These are phyloP conservation scores for Euphydryas editha DNA, from an alignment of 2,888 invertebrate species.

Conservation along the genomic window DNA sequence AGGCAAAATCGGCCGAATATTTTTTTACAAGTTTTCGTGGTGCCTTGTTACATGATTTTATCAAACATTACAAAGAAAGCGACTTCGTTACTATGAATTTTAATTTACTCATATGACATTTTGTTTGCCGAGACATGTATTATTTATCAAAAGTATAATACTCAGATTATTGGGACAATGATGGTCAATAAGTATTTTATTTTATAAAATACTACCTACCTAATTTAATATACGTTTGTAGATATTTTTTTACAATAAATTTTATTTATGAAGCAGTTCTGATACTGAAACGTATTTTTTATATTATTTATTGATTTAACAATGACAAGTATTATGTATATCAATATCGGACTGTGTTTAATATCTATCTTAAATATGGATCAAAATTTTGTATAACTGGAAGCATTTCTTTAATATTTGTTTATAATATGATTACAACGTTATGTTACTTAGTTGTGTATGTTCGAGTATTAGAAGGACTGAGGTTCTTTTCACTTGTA, in stretches of 20 bases:
- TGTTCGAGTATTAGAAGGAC: constrained; percentile 80
- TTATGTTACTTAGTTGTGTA: constrained; percentile 51
- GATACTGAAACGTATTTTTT: not conserved
- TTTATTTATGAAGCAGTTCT: not conserved
- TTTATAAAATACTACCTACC: not conserved
- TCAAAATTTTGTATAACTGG: constrained; percentile 3
- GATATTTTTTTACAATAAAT: not conserved
- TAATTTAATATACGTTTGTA: not conserved
- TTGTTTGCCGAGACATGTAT: not conserved
- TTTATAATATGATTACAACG: constrained; percentile 23
- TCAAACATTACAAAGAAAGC: not conserved
- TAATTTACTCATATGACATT: not conserved
- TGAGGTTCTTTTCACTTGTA: constrained; percentile 81
- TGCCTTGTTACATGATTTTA: constrained; percentile 40
- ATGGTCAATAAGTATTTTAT: not conserved
- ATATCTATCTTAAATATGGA: not conserved
- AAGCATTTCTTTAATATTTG: constrained; percentile 16
- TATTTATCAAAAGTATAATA: constrained; percentile 4
- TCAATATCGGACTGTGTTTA: not conserved
- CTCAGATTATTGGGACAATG: not conserved
- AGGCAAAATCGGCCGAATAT: not conserved
- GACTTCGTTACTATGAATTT: no score
- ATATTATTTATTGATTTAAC: not conserved
- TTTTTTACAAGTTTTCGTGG: constrained; percentile 42
- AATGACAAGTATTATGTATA: not conserved